A percentile compares a stretch with the other conserved stretches of the same genome.
Evolutionary conservation across 2,888 invertebrate species (phyloP).

Genomic region (Troglohyphantes excavatus): DNA sequence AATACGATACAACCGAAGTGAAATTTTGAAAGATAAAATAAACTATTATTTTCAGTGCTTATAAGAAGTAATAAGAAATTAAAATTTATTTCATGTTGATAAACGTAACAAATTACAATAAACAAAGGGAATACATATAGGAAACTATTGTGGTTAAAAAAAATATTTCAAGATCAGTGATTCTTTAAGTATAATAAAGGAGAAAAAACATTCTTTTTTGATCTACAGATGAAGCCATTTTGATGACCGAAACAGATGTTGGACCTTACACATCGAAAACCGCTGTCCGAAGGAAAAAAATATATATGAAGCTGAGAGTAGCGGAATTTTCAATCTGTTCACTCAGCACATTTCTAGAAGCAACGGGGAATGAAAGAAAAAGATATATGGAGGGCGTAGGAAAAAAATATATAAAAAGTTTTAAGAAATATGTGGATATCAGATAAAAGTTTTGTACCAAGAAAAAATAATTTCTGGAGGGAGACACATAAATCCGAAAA

Average conservation of each 20-base stretch:
- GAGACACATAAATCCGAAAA: neutral
- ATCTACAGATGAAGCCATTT: conserved; percentile 27
- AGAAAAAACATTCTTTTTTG: neutral
- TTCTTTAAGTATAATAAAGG: neutral
- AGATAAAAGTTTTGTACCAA: neutral
- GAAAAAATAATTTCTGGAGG: neutral
- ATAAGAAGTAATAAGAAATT: too few species aligned
- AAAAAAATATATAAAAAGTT: conserved; percentile 17
- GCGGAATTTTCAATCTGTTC: conserved; percentile 59
- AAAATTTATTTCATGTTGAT: too few species aligned
- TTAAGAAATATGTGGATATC: neutral
- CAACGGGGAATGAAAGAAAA: conserved; percentile 4
- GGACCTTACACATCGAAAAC: conserved; percentile 50
- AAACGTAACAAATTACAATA: too few species aligned
- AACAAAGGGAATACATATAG: too few species aligned
- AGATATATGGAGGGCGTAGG: conserved; percentile 22
- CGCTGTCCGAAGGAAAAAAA: conserved; percentile 41
- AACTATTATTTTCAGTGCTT: too few species aligned
- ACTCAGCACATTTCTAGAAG: conserved; percentile 52
- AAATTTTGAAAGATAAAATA: too few species aligned
- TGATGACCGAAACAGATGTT: conserved; percentile 57
- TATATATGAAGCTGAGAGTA: conserved; percentile 45
- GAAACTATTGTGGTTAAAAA: too few species aligned
- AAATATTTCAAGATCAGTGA: neutral
- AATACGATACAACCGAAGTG: too few species aligned